Evolutionary conservation across 1,140 invertebrate genomes (phyloP), one percentile per base, ranked within the genome.

Genomic region (Bombus affinis): DNA sequence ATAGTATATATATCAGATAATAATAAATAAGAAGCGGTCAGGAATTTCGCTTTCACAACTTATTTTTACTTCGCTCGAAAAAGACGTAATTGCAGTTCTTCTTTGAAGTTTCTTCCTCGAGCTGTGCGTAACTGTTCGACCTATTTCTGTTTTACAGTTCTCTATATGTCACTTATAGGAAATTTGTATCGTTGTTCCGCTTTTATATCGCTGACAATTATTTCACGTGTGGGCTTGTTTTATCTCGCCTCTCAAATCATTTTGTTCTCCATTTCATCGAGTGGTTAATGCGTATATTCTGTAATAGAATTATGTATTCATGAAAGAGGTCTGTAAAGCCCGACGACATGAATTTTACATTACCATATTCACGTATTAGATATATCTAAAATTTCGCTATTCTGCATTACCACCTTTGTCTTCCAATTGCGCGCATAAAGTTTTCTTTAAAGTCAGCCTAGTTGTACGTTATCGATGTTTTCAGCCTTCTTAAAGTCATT

Each of bases 291-390:
- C 62, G n/a, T 70, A 70, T 70, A 47, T 66, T 77, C 37, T 83
- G 74, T 83, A 78, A 78, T 57, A 78, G 44, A 68, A 68, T 83
- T 83, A 76, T 78, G 62, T 78, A 83, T 83, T 78, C 81, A 83
- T 70, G 74, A 76, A 83, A 83, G 59, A 53, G 6, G 44, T 78
- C 35, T 83, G 68, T 78, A 83, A 68, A 65, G 37, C 13, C 12
- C 35, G 65, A 32, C 65, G 44, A 83, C 74, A 78, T 78, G 74
- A 83, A 83, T 83, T 68, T 83, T 57, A 39, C 81, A 83, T 83
- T 83, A 83, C 44, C 65, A 78, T 78, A 70, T 77, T 78, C 47
- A 37, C 35, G 35, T 68, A 74, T 83, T 83, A 83, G 42, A 77
- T 44, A 65, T 70, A 57, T 78, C 65, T 77, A 83, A 83, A 83